These are phyloP conservation scores for Hybos culiciformis DNA, from an alignment of 2,888 invertebrate genomes.

Conservation along the genomic window DNA sequence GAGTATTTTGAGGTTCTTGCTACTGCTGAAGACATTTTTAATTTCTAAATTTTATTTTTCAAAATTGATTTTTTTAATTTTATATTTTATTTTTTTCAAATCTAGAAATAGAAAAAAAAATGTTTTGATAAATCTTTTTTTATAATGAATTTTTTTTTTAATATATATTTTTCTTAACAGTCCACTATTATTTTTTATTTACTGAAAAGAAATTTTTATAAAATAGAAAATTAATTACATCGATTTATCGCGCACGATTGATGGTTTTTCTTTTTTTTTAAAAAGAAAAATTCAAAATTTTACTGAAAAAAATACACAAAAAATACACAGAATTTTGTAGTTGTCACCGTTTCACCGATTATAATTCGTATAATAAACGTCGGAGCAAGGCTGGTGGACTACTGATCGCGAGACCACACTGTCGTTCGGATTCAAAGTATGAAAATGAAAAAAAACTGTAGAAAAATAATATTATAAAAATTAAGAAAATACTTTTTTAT, in stretches of 20 bases:
- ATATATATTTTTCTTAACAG: neutral
- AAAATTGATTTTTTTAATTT: conserved; percentile 10
- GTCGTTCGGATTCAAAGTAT: conserved; percentile 39
- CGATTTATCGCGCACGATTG: too few relatives aligned
- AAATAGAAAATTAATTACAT: too few relatives aligned
- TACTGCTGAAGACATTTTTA: conserved; percentile 56
- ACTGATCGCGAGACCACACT: conserved; percentile 39
- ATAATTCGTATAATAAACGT: conserved; percentile 35
- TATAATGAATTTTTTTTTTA: neutral
- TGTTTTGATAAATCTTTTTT: neutral
- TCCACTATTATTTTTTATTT: neutral
- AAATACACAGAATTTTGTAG: conserved; percentile 23
- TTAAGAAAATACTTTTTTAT: neutral
- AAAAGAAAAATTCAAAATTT: conserved; percentile 15
- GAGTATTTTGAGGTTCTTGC: conserved; percentile 82
- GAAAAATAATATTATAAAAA: conserved; percentile 3
- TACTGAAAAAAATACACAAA: conserved; percentile 16
- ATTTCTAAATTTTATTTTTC: conserved; percentile 16
- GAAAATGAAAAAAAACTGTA: conserved; percentile 27
- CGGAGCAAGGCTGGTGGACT: conserved; percentile 40
- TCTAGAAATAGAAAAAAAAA: neutral
- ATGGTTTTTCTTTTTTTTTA: conserved; percentile 8
- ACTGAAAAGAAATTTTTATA: too few relatives aligned
- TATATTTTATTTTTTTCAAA: neutral
- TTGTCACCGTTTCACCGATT: conserved; percentile 38